Percentiles rank a stretch among this genome's conserved stretches.
phyloP scores from a whole-genome alignment of 2,888 invertebrate genomes.

The Ypsolopha scabrella region DNA sequence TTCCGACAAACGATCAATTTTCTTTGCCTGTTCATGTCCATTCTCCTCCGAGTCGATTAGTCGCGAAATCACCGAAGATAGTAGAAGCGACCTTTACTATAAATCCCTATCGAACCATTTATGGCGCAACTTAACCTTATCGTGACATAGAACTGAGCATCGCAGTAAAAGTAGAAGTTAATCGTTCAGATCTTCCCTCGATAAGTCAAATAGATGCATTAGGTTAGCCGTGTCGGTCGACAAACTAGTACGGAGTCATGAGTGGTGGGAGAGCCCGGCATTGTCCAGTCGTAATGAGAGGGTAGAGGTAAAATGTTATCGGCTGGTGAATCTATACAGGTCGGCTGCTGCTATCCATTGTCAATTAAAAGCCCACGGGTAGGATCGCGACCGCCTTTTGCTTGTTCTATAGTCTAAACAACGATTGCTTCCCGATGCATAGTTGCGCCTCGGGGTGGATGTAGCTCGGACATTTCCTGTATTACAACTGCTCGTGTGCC shows the following conservation, averaged over 20 bases:
- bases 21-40: conserved; percentile 27
- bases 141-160: conserved; percentile 17
- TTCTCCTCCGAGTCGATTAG: conserved; percentile 15
- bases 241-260: conserved; percentile 17
- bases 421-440: conserved; percentile 55
- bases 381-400: conserved; percentile 55
- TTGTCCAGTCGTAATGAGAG: conserved; percentile 32
- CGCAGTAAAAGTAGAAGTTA: conserved; percentile 8
- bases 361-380: conserved; percentile 59
- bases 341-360: conserved; percentile 47
- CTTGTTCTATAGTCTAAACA: conserved; percentile 51
- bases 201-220: conserved; percentile 30
- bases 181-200: conserved; percentile 7
- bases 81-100: conserved; percentile 8
- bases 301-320: conserved; percentile 50
- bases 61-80: conserved; percentile 10
- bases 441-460: conserved; percentile 53
- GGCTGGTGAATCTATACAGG: conserved; percentile 34
- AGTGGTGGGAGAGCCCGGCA: conserved; percentile 19
- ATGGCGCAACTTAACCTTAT: conserved; percentile 20
- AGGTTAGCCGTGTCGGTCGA: conserved; percentile 22
- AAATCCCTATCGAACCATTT: conserved; percentile 25
- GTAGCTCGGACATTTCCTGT: conserved; percentile 59
- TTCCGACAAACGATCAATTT: conserved; percentile 10
- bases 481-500: conserved; percentile 42